A percentile compares a stretch with the other conserved stretches of the same genome.
Conservation (phyloP, 2,113 vertebrate species). For the Vicugna pacos region DNA sequence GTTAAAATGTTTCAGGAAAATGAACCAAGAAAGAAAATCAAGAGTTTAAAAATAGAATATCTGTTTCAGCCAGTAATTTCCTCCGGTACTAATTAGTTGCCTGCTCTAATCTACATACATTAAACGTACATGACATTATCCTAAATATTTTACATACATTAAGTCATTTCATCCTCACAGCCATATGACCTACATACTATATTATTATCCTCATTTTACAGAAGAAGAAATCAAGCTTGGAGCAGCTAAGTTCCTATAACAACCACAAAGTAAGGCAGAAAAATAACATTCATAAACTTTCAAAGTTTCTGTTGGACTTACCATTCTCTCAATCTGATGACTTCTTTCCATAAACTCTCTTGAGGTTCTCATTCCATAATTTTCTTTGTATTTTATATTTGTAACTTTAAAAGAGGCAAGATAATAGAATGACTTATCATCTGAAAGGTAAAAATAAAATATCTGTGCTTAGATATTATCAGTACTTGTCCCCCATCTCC, state of each 20-base stretch:
- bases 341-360: conserved; percentile 78
- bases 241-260: background rate
- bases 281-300: conserved; percentile 17
- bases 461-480: background rate
- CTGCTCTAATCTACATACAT: background rate
- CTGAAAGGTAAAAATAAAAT: conserved; percentile 72
- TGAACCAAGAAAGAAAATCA: background rate
- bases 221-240: background rate
- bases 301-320: conserved; percentile 42
- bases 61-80: background rate
- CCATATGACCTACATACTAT: background rate
- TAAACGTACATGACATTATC: background rate
- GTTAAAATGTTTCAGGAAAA: background rate
- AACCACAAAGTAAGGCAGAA: background rate
- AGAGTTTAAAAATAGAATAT: background rate
- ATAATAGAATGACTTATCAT: conserved; percentile 81
- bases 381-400: conserved; percentile 80
- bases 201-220: background rate
- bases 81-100: background rate
- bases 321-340: conserved; percentile 81
- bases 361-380: conserved; percentile 75
- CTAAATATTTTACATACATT: conserved; percentile 37
- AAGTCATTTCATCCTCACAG: background rate
- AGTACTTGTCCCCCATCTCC: background rate
- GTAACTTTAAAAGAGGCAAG: conserved; percentile 80